Conservation (phyloP, 2,888 invertebrate genomes). For the Mythimna vitellina region DNA sequence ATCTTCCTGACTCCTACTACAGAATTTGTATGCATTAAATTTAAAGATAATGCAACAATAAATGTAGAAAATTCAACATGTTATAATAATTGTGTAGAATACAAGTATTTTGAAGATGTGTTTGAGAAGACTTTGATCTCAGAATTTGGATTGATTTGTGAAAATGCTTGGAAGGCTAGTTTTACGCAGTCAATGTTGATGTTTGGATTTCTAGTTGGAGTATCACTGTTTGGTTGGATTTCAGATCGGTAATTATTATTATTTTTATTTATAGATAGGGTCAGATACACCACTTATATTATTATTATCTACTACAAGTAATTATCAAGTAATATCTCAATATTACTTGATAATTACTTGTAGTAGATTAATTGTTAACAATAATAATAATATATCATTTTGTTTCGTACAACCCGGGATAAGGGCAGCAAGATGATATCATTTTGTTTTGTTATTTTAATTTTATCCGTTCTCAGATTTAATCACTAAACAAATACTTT, state of each 20-base stretch:
- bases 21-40: constrained; percentile 70
- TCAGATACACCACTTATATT: no score
- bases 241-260: constrained; percentile 73
- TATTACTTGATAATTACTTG: no score
- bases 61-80: constrained; percentile 69
- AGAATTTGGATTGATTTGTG: constrained; percentile 77
- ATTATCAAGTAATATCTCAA: no score
- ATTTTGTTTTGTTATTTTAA: neutral
- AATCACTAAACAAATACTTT: no score
- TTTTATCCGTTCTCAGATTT: neutral
- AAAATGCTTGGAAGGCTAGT: constrained; percentile 74
- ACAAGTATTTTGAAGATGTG: constrained; percentile 69
- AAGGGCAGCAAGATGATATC: no score
- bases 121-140: constrained; percentile 74
- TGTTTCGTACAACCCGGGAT: no score
- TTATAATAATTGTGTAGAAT: constrained; percentile 73
- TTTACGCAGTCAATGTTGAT: constrained; percentile 77
- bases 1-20: constrained; percentile 75
- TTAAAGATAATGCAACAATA: constrained; percentile 57
- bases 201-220: constrained; percentile 75
- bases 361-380: no score
- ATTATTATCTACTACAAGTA: no score
- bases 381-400: no score
- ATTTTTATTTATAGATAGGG: no score
- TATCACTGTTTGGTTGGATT: constrained; percentile 78